Evolutionary conservation across 2,113 vertebrate species (phyloP).

Genomic region (Marcusenius ussheri): DNA sequence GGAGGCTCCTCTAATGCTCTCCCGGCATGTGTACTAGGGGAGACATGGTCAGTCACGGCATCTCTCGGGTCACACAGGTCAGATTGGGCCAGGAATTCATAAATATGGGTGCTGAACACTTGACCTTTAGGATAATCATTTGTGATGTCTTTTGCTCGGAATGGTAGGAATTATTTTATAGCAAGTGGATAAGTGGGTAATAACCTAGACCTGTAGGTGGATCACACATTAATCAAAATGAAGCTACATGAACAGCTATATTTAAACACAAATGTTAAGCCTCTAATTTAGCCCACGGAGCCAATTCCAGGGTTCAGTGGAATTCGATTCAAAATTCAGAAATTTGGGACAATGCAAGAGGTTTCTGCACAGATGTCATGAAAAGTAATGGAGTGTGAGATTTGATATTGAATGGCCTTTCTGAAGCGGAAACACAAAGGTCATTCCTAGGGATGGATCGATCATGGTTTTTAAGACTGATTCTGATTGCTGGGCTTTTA

Average conservation of each 20-base stretch:
- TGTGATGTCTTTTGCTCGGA: not conserved
- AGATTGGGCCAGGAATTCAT: not conserved
- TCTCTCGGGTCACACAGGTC: not conserved
- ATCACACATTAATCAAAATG: not conserved
- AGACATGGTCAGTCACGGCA: not conserved
- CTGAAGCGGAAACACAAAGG: not conserved
- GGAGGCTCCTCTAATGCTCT: slow-evolving; percentile 4
- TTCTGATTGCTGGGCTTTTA: not conserved
- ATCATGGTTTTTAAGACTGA: not conserved
- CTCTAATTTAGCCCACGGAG: not conserved
- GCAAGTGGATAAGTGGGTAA: not conserved
- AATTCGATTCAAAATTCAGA: not conserved
- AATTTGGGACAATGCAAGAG: not conserved
- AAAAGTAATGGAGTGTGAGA: not conserved
- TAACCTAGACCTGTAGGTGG: not conserved
- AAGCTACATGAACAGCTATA: not conserved
- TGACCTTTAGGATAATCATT: not conserved
- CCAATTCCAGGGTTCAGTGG: not conserved
- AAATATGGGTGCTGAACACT: not conserved
- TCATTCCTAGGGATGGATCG: not conserved
- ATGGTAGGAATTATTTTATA: not conserved
- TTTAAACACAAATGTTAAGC: not conserved
- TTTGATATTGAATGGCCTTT: not conserved
- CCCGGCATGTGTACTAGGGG: not conserved
- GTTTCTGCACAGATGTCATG: not conserved